phyloP scores from a whole-genome alignment of 2,888 invertebrate species.

The Macrosiphum euphorbiae region DNA sequence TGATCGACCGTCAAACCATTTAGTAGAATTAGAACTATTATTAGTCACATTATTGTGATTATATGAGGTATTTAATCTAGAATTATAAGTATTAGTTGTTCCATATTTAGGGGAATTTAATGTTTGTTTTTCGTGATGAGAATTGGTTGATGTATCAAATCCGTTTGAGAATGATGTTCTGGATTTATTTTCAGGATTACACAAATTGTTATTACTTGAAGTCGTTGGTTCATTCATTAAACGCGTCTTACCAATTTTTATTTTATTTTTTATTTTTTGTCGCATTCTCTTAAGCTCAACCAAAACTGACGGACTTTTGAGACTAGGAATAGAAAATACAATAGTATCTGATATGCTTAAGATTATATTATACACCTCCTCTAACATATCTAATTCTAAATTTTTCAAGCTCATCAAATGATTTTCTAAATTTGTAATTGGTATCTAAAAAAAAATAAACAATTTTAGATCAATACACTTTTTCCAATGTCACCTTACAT shows the following conservation, averaged over 20 bases:
- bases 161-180: background rate
- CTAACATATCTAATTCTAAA: slow-evolving; percentile 53
- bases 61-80: background rate
- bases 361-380: slow-evolving; percentile 39
- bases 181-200: slow-evolving; percentile 20
- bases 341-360: slow-evolving; percentile 44
- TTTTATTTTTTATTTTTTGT: slow-evolving; percentile 62
- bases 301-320: slow-evolving; percentile 36
- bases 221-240: slow-evolving; percentile 26
- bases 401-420: slow-evolving; percentile 40
- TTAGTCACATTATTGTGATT: background rate
- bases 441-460: slow-evolving; percentile 35
- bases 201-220: background rate
- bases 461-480: slow-evolving; percentile 29
- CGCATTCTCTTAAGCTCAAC: slow-evolving; percentile 48
- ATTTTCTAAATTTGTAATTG: slow-evolving; percentile 33
- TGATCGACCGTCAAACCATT: slow-evolving; percentile 25
- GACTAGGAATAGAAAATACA: slow-evolving; percentile 41
- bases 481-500: background rate
- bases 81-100: slow-evolving; percentile 13
- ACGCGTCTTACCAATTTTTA: slow-evolving; percentile 43
- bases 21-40: slow-evolving; percentile 20
- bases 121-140: background rate
- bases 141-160: background rate
- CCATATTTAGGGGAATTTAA: background rate